These are phyloP conservation scores for Eleginops maclovinus DNA, from an alignment of 2,113 vertebrate genomes.

Conservation along the genomic window DNA sequence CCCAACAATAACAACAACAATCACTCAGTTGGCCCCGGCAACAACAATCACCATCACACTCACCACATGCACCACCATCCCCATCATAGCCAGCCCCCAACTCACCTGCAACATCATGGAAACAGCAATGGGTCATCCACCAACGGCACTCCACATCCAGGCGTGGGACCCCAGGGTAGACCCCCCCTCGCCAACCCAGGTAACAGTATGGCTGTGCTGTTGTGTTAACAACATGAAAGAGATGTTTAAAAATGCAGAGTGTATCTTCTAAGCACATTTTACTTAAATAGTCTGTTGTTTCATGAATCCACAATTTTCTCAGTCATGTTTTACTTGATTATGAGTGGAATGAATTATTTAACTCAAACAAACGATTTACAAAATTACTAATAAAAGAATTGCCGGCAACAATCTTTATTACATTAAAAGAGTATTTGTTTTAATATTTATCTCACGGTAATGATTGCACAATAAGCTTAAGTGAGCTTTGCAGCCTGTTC, in stretches of 20 bases:
- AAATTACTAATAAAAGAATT: conserved; percentile 16
- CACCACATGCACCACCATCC: conserved; percentile 78
- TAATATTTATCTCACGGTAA: background rate
- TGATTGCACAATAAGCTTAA: conserved; percentile 25
- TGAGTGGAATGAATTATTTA: background rate
- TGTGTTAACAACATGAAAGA: background rate
- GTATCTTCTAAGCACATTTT: background rate
- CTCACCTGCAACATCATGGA: conserved; percentile 84
- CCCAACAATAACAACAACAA: conserved; percentile 77
- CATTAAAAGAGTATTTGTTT: conserved; percentile 4
- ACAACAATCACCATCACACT: conserved; percentile 80
- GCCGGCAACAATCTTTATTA: conserved; percentile 1
- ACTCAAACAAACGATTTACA: background rate
- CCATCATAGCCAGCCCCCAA: conserved; percentile 83
- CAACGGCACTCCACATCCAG: conserved; percentile 86
- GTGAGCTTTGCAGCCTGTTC: conserved; percentile 18
- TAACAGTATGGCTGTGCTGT: conserved; percentile 29
- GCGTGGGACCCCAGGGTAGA: conserved; percentile 88
- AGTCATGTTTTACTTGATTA: conserved; percentile 1
- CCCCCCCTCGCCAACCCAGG: conserved; percentile 92
- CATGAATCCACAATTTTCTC: background rate
- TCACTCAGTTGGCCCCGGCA: conserved; percentile 65
- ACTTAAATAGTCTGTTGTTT: background rate
- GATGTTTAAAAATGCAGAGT: conserved; percentile 4
- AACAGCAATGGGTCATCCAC: conserved; percentile 87